These are phyloP conservation scores for Siphamia tubifer DNA, from an alignment of 2,113 vertebrate genomes.

Conservation along the genomic window DNA sequence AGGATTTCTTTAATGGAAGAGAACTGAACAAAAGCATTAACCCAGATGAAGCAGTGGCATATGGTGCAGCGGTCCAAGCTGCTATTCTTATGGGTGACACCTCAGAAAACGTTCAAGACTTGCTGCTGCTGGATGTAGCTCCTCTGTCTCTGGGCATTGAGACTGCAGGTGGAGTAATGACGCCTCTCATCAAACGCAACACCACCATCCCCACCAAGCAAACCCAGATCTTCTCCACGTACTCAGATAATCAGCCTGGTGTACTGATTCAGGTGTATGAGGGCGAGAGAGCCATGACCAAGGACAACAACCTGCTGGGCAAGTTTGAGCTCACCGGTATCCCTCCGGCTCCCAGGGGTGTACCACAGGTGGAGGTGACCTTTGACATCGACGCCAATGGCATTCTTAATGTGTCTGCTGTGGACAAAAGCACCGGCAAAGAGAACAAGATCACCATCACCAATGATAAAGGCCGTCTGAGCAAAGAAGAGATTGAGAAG, in stretches of 20 bases:
- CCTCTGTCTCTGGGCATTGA: conserved; percentile 72
- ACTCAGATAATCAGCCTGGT: conserved; percentile 72
- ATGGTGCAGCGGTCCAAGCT: conserved; percentile 70
- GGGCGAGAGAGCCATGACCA: conserved; percentile 75
- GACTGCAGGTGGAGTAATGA: conserved; percentile 71
- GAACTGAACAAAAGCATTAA: conserved; percentile 77
- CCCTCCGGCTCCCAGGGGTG: conserved; percentile 60
- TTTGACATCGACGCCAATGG: conserved; percentile 71
- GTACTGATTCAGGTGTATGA: conserved; percentile 72
- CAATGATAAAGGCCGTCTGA: conserved; percentile 70
- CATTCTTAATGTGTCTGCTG: conserved; percentile 67
- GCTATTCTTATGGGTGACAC: conserved; percentile 75
- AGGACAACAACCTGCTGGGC: conserved; percentile 75
- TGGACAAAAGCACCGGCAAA: conserved; percentile 72
- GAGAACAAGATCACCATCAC: conserved; percentile 77
- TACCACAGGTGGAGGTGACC: conserved; percentile 68
- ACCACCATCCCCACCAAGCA: conserved; percentile 76
- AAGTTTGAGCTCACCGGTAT: conserved; percentile 74
- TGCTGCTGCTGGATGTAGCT: conserved; percentile 73
- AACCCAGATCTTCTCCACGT: conserved; percentile 74
- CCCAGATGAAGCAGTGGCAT: conserved; percentile 72
- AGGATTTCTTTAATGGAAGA: conserved; percentile 71
- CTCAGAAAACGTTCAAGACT: conserved; percentile 70
- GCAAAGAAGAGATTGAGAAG: conserved; percentile 71
- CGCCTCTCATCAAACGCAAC: conserved; percentile 71